Conservation (phyloP, 2,113 vertebrate genomes). For the Onychostoma macrolepis region DNA sequence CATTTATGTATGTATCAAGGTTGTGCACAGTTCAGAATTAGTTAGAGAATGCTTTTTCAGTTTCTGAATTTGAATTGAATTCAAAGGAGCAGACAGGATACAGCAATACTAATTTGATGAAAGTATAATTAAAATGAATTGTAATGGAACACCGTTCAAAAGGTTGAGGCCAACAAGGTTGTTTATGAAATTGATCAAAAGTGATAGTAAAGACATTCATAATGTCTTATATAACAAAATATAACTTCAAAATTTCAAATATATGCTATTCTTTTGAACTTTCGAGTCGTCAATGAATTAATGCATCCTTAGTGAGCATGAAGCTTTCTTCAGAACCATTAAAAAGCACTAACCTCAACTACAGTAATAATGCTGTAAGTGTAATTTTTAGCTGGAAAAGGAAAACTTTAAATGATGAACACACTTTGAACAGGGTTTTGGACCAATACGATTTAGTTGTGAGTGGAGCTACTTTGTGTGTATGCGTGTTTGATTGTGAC, state of each 20-base stretch:
- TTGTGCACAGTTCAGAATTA: not conserved
- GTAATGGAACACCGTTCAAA: not conserved
- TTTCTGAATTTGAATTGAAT: not conserved
- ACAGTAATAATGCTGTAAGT: not conserved
- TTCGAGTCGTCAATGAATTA: not conserved
- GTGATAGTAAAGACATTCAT: not conserved
- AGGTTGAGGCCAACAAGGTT: not conserved
- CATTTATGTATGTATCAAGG: not conserved
- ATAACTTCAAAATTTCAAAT: not conserved
- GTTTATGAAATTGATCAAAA: not conserved
- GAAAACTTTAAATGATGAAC: not conserved
- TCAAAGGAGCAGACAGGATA: not conserved
- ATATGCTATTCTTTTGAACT: not conserved
- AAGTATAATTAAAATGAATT: not conserved
- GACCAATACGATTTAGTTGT: not conserved
- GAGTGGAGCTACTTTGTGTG: not conserved
- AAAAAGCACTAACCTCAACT: not conserved
- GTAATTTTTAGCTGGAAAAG: not conserved
- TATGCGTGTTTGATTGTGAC: not conserved
- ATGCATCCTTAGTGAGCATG: not conserved
- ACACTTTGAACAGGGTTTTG: not conserved
- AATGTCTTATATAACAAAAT: not conserved
- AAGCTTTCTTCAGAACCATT: not conserved
- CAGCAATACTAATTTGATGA: not conserved
- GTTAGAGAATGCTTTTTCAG: not conserved